phyloP scores from a whole-genome alignment of 2,113 vertebrate species.

The Neodon shergylaensis region DNA sequence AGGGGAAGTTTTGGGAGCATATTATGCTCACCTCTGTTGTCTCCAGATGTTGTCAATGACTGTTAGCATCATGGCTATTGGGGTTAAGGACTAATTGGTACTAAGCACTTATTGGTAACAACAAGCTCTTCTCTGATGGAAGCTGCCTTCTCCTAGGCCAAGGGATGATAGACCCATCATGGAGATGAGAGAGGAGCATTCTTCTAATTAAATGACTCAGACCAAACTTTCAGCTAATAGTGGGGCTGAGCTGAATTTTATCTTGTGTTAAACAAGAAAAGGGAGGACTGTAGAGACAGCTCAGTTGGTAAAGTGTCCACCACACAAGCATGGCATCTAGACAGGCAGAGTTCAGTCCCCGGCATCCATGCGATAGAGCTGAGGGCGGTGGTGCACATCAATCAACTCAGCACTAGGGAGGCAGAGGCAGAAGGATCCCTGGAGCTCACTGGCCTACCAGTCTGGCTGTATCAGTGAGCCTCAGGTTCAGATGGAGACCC shows the following conservation, averaged over 20 bases:
- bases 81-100: background rate
- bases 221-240: background rate
- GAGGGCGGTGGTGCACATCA: too few species aligned
- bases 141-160: background rate
- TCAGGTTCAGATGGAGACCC: background rate
- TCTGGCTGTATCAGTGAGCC: background rate
- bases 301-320: background rate
- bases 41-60: background rate
- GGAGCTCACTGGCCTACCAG: too few species aligned
- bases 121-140: background rate
- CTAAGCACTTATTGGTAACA: background rate
- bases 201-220: background rate
- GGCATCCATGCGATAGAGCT: background rate
- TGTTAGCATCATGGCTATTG: background rate
- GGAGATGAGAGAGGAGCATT: background rate
- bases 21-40: background rate
- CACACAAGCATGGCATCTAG: too few species aligned
- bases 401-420: background rate
- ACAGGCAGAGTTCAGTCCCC: background rate
- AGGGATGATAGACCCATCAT: background rate
- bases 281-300: background rate
- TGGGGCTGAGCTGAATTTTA: background rate
- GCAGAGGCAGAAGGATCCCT: background rate
- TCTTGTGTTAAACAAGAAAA: background rate
- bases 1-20: background rate